Conservation (phyloP, 2,888 invertebrate genomes). For the Drosophila mercatorum region DNA sequence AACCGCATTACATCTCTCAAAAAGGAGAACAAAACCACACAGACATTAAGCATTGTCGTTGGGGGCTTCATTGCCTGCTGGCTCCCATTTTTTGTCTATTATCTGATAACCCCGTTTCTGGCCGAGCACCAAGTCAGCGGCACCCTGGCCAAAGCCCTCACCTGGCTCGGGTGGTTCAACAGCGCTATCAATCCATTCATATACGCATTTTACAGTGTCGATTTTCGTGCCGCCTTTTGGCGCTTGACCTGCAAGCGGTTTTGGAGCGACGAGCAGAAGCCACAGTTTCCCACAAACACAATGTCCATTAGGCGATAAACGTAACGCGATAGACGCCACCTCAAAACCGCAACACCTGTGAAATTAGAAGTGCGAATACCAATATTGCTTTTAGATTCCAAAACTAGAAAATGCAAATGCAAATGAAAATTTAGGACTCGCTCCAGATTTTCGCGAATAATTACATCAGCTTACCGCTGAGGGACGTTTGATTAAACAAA, state of each 20-base stretch:
- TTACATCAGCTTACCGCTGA: conserved; percentile 13
- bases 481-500: neutral
- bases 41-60: conserved; percentile 93
- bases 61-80: conserved; percentile 95
- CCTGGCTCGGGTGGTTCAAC: conserved; percentile 96
- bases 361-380: conserved; percentile 12
- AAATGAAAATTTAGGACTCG: neutral
- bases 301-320: conserved; percentile 84
- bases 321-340: conserved; percentile 13
- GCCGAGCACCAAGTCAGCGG: conserved; percentile 87
- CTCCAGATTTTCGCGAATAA: neutral
- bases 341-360: conserved; percentile 18
- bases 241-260: conserved; percentile 87
- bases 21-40: conserved; percentile 94
- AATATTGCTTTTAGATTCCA: conserved; percentile 7
- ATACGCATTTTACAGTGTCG: conserved; percentile 95
- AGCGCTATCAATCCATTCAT: conserved; percentile 96
- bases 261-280: conserved; percentile 79
- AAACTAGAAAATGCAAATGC: conserved; percentile 11
- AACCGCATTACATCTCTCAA: conserved; percentile 89
- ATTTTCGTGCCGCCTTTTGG: conserved; percentile 95
- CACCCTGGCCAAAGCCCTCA: conserved; percentile 90
- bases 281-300: conserved; percentile 82
- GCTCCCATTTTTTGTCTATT: conserved; percentile 94
- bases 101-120: conserved; percentile 92